These are phyloP conservation scores for Oscarella lobularis DNA, from an alignment of 37 sponge, comb jelly and placozoan genomes.

Conservation along the genomic window DNA sequence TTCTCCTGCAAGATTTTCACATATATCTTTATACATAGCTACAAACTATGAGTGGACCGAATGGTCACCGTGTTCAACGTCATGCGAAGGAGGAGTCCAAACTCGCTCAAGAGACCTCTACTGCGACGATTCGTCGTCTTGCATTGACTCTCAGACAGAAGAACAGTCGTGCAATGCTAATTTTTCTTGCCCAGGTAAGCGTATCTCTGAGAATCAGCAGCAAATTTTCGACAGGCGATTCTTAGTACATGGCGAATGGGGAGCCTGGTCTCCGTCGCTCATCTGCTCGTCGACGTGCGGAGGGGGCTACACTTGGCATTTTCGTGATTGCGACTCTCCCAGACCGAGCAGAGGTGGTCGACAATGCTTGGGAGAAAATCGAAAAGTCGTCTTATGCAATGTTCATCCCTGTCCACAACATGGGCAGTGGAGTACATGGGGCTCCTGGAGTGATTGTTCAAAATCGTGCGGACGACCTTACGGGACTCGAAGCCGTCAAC, in stretches of 20 bases:
- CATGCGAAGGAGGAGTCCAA: background rate
- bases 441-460: conserved; percentile 2
- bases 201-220: too few relatives aligned
- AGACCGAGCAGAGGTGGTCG: background rate
- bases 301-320: background rate
- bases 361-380: too few relatives aligned
- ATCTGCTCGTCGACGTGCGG: background rate
- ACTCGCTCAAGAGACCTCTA: background rate
- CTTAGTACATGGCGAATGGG: conserved; percentile 1
- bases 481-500: background rate
- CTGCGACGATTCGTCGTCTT: too few relatives aligned
- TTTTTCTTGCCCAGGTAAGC: background rate
- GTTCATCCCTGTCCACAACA: too few relatives aligned
- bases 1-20: too few relatives aligned
- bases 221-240: too few relatives aligned
- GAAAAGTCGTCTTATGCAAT: too few relatives aligned
- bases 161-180: background rate
- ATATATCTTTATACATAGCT: too few relatives aligned
- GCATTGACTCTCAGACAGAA: background rate
- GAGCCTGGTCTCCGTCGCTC: background rate
- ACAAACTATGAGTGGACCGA: background rate
- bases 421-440: background rate
- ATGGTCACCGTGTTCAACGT: background rate
- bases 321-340: background rate
- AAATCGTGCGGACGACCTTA: background rate